Evolutionary conservation across 2,888 invertebrate species (phyloP), one percentile per base, ranked within the genome.

Genomic region (Sarcophaga rosellei): DNA sequence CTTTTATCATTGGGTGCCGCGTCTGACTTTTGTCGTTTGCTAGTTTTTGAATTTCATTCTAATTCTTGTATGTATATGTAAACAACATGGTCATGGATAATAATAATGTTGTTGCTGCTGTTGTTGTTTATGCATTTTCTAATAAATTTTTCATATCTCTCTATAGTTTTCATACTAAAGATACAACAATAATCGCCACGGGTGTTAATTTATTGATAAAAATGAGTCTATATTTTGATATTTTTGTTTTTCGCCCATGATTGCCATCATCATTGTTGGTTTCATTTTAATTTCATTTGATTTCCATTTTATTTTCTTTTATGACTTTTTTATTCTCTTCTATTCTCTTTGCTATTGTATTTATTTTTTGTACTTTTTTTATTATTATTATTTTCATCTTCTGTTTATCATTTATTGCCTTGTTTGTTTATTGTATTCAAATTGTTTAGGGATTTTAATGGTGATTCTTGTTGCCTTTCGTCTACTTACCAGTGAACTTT

Each of bases 201-300:
- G 88, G 88, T 88, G 90, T 88, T 88, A 90, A 92, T 91, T 91
- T 91, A 91, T 91, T 91, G 91, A 90, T 91, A 90, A 91, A 25
- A 35, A 35, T 35, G 35, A 35, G 35, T 35, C 35, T 91, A 92
- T 90, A 90, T 91, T 91, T 90, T 91, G 91, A 91, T 90, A 91
- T 91, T 91, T 91, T 91, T 89, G 90, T 90, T 20, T 68, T 25
- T 57, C 66, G 63, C n/a, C 61, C 25, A 73, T 81, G 77, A 77
- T 90, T 88, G 89, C 90, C 89, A 90, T 91, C 90, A 90, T 90
- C 91, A 90, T 91, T 91, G 90, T 91, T 91, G 90, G 90, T 90
- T 91, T 90, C 89, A 89, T 90, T 91, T 91, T 89, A 91, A 91
- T 91, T 91, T 90, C 79, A 86, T 78, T 78, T 73, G 78, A 70